Evolutionary conservation across 30 jellyfish, hydroid and myxozoan species (phyloP), one percentile per base, ranked within the genome.

Genomic region (Hydractinia symbiolongicarpus): DNA sequence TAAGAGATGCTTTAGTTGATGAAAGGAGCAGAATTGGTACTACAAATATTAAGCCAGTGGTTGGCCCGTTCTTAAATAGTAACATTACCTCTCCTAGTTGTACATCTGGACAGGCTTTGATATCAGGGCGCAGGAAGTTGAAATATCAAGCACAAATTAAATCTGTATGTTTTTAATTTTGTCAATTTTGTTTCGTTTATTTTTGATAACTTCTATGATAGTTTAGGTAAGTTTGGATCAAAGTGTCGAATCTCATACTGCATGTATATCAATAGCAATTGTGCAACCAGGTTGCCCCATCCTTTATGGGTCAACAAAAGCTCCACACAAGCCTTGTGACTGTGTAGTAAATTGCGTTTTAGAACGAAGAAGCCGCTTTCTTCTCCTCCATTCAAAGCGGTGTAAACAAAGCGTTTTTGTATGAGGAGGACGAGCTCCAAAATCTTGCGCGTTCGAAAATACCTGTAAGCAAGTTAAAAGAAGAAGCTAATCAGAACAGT

Each of bases 1-100:
- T 88, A 82, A 55, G 92, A 53, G 86, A 78, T 82, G 93, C 96
- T 52, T 70, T 88, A 74, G 7, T 62, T 11, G 93, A 83, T 61
- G 96, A 82, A 61, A 54, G 83, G 1, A 83, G 67, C 21, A 79
- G 49, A 30, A 52, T 73, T n/a, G 54, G 66, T 5, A 9, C 15
- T 51, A 50, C 10, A 58, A 69, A 70, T 64, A 64, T 6, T 6
- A 64, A 64, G 74, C 74, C 40, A 13, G 9, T 13, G 16, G 17
- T 52, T 16, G 16, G 11, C 90, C 84, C 61, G 86, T 86, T 2
- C 19, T 51, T 58, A 17, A 17, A 40, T 20, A 71, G 60, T 15
- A 71, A 71, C 40, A 5, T 17, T 71, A 10, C 81, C 16, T 15
- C 70, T 17, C 11, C 7, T 17, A 15, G 56, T 21, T 71, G 57